Conservation (phyloP, 2,888 invertebrate species). For the Diachrysia chrysitis region DNA sequence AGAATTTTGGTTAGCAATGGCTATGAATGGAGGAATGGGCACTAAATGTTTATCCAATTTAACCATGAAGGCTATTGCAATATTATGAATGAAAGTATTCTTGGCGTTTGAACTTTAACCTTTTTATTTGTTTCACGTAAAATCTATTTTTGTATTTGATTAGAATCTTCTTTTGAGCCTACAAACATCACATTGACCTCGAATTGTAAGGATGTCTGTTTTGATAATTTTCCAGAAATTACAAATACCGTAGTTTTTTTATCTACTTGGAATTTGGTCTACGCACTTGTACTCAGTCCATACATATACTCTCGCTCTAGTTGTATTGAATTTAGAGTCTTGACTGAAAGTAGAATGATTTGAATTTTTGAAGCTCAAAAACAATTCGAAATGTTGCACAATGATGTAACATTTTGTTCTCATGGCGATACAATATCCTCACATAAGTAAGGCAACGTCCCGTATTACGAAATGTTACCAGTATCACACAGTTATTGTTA, state of each 20-base stretch:
- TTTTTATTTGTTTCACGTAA: constrained; percentile 21
- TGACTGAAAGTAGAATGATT: neutral
- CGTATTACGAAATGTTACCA: constrained; percentile 59
- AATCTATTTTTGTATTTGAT: constrained; percentile 27
- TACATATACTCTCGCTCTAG: too few relatives aligned
- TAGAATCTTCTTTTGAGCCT: constrained; percentile 10
- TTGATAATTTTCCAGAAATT: neutral
- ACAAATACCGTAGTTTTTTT: neutral
- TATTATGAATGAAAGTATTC: constrained; percentile 32
- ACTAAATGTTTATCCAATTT: neutral
- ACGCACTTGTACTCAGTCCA: too few relatives aligned
- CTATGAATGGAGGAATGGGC: constrained; percentile 16
- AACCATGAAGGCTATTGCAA: neutral
- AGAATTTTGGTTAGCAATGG: neutral
- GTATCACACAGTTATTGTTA: constrained; percentile 65
- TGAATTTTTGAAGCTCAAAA: neutral
- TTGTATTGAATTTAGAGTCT: neutral
- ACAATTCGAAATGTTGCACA: neutral
- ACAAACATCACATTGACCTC: constrained; percentile 27
- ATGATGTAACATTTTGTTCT: constrained; percentile 6
- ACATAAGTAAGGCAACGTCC: constrained; percentile 29
- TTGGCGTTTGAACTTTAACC: constrained; percentile 39
- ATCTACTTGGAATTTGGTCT: too few relatives aligned
- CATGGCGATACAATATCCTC: constrained; percentile 10
- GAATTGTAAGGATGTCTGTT: constrained; percentile 9